These are phyloP conservation scores for Ardeotis arabs DNA, from an alignment of 2,113 vertebrate genomes.

Conservation along the genomic window DNA sequence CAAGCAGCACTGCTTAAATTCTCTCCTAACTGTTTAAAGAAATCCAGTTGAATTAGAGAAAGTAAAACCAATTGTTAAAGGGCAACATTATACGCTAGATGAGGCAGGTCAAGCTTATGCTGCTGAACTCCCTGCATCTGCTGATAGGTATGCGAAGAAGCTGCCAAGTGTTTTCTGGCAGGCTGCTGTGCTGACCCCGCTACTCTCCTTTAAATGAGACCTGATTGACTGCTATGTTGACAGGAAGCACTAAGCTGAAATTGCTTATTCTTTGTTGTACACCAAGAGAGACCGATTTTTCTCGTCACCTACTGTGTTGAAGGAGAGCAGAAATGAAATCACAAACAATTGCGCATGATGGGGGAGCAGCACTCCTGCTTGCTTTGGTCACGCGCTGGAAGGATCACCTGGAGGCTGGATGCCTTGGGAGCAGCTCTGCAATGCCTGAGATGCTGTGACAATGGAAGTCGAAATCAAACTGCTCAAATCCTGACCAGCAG, in stretches of 20 bases:
- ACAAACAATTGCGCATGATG: not conserved
- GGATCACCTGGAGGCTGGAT: not conserved
- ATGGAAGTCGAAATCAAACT: not conserved
- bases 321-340: not conserved
- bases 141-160: not conserved
- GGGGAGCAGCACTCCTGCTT: not conserved
- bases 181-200: not conserved
- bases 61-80: not conserved
- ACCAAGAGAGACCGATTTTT: not conserved
- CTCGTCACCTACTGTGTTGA: not conserved
- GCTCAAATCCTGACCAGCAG: not conserved
- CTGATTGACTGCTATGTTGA: not conserved
- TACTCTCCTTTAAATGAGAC: not conserved
- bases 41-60: not conserved
- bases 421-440: not conserved
- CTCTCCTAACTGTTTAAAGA: not conserved
- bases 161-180: not conserved
- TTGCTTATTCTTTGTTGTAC: not conserved
- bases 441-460: fast-evolving
- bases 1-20: not conserved
- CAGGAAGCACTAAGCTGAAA: not conserved
- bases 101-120: not conserved
- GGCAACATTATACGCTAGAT: not conserved
- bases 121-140: not conserved
- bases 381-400: fast-evolving